Percentiles rank a stretch among this genome's conserved stretches.
Conservation (phyloP, 1,140 invertebrate genomes). For the Drosophila truncata region DNA sequence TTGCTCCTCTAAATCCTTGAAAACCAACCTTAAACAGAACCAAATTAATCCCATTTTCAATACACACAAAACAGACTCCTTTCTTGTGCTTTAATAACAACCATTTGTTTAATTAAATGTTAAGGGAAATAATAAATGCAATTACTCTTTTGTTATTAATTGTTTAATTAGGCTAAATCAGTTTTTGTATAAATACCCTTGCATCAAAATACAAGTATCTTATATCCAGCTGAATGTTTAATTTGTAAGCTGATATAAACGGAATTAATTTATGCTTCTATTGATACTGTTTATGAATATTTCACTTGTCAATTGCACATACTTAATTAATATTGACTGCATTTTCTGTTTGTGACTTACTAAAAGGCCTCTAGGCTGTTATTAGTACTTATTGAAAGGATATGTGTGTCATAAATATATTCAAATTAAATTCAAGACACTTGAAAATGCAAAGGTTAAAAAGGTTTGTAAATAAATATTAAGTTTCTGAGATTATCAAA, state of each 20-base stretch:
- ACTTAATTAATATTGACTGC: constrained; percentile 1
- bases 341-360: not conserved
- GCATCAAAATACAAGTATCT: not conserved
- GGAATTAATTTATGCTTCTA: constrained; percentile 3
- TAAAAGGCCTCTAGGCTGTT: not conserved
- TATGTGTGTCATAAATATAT: not conserved
- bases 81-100: not conserved
- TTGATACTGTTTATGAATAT: not conserved
- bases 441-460: not conserved
- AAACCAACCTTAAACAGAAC: not conserved
- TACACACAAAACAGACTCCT: not conserved
- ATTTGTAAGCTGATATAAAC: not conserved
- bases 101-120: not conserved
- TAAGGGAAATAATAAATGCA: not conserved
- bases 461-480: not conserved
- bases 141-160: constrained; percentile 3
- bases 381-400: not conserved
- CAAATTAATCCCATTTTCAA: not conserved
- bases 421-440: not conserved
- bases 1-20: not conserved
- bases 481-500: not conserved
- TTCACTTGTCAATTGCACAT: constrained; percentile 2
- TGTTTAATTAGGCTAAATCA: constrained; percentile 1
- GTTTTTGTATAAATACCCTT: not conserved
- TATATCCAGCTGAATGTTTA: not conserved